phyloP scores from a whole-genome alignment of 2,888 invertebrate species.

The Troides aeacus region DNA sequence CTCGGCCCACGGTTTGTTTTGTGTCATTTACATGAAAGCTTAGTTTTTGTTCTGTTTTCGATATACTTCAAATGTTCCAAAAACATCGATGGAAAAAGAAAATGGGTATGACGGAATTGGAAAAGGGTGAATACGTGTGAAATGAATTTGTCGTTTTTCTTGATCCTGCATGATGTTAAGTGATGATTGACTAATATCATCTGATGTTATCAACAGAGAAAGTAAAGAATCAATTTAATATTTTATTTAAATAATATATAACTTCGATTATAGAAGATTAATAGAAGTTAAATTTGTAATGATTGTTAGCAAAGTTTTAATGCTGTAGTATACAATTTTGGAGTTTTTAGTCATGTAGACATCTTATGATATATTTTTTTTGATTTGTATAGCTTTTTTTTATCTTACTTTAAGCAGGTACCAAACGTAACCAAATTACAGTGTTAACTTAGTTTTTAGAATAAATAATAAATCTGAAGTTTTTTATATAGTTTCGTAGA shows the following conservation, averaged over 20 bases:
- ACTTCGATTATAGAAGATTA: too few species aligned
- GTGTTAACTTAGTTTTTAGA: too few species aligned
- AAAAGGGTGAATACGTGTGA: background rate
- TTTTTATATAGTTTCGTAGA: constrained; percentile 11
- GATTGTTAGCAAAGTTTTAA: background rate
- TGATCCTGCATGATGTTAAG: background rate
- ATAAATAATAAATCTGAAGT: background rate
- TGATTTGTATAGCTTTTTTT: too few species aligned
- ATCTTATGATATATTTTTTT: too few species aligned
- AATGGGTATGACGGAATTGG: constrained; percentile 6
- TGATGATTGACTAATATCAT: too few species aligned
- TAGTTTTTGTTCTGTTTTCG: constrained; percentile 21
- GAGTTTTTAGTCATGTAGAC: too few species aligned
- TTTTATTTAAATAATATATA: too few species aligned
- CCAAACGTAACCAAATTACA: background rate
- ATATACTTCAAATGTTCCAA: constrained; percentile 21
- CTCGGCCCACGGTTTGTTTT: constrained; percentile 25
- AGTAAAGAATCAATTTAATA: too few species aligned
- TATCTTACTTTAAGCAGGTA: too few species aligned
- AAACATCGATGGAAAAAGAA: constrained; percentile 19
- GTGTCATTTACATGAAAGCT: constrained; percentile 29
- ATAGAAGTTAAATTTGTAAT: background rate
- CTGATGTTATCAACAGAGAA: too few species aligned
- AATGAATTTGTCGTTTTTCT: background rate
- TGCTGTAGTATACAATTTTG: too few species aligned